Evolutionary conservation across 2,888 invertebrate genomes (phyloP).

Genomic region (Cyaniris semiargus): DNA sequence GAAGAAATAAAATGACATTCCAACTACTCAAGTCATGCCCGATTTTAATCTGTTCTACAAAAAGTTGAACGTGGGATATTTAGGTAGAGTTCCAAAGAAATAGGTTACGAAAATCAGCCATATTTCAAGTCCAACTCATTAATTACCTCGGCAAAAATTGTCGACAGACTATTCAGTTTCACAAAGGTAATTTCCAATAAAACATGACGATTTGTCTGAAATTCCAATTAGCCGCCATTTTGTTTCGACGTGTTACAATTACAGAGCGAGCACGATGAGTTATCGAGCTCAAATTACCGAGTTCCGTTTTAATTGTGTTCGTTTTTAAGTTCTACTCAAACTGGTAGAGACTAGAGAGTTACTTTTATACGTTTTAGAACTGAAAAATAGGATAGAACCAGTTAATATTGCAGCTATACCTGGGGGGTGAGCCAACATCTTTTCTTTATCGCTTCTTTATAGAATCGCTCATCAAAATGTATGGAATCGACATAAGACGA

Average conservation of each 20-base stretch:
- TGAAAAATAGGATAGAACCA: too few relatives aligned
- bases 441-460: too few relatives aligned
- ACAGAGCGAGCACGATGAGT: background rate
- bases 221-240: slow-evolving; percentile 16
- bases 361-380: too few relatives aligned
- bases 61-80: too few relatives aligned
- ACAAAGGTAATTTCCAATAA: slow-evolving; percentile 17
- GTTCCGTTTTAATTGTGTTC: background rate
- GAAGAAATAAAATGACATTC: too few relatives aligned
- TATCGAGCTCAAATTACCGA: background rate
- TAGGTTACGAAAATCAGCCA: background rate
- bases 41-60: too few relatives aligned
- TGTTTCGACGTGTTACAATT: slow-evolving; percentile 22
- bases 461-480: too few relatives aligned
- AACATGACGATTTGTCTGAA: slow-evolving; percentile 19
- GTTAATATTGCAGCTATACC: too few relatives aligned
- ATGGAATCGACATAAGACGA: too few relatives aligned
- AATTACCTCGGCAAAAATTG: background rate
- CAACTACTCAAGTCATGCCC: too few relatives aligned
- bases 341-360: too few relatives aligned
- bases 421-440: too few relatives aligned
- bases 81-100: background rate
- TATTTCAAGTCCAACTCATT: slow-evolving; percentile 4
- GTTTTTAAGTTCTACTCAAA: background rate
- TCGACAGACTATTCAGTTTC: background rate